phyloP scores from a whole-genome alignment of 2,113 vertebrate species.

The Etia nguti region DNA sequence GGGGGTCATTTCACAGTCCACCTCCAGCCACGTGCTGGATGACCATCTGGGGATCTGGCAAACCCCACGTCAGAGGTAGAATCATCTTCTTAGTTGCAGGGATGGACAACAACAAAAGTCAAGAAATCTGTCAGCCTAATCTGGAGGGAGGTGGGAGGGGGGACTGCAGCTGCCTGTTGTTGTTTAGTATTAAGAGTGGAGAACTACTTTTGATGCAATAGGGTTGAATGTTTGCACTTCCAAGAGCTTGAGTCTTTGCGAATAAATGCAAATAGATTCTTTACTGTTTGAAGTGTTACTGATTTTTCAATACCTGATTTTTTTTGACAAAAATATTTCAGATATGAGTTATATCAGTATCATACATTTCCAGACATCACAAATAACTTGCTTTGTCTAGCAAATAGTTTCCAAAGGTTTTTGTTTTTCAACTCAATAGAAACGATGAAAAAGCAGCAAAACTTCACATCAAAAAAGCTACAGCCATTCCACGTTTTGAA shows the following conservation, averaged over 20 bases:
- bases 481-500: background rate
- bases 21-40: conserved; percentile 75
- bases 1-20: conserved; percentile 69
- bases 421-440: background rate
- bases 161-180: conserved; percentile 51
- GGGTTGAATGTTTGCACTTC: background rate
- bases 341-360: background rate
- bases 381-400: background rate
- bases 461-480: fast-evolving
- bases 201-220: conserved; percentile 27
- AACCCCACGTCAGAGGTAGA: conserved; percentile 22
- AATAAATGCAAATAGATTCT: background rate
- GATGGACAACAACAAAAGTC: conserved; percentile 52
- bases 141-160: background rate
- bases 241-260: background rate
- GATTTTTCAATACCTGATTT: background rate
- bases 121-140: conserved; percentile 63
- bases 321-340: background rate
- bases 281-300: background rate
- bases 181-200: conserved; percentile 24
- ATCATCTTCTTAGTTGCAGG: conserved; percentile 43
- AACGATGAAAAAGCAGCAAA: background rate
- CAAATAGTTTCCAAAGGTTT: background rate
- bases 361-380: background rate
- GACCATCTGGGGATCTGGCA: conserved; percentile 70